Conservation (phyloP, 1,140 invertebrate species). For the Drosophila littoralis region DNA sequence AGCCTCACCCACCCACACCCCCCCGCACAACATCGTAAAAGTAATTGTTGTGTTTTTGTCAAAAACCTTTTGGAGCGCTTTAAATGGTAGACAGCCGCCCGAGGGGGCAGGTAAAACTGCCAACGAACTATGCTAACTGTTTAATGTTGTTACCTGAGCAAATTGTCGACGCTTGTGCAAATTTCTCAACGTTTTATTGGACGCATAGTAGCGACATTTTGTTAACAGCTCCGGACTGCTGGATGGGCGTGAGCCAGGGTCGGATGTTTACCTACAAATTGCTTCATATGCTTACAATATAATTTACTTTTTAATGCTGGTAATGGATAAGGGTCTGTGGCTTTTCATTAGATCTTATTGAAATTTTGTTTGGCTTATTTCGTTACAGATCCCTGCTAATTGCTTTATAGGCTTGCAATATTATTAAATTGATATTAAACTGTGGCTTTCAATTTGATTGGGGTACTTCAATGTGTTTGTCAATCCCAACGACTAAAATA, state of each 20-base stretch:
- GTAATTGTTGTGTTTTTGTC: conserved; percentile 82
- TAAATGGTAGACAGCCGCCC: conserved; percentile 63
- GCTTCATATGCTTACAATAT: conserved; percentile 65
- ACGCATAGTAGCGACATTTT: conserved; percentile 41
- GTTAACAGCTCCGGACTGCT: conserved; percentile 27
- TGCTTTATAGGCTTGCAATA: conserved; percentile 15
- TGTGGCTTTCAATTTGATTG: conserved; percentile 14
- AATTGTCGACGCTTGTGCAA: conserved; percentile 80
- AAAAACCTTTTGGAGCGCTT: conserved; percentile 71
- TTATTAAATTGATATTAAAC: conserved; percentile 15
- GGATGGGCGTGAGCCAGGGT: conserved; percentile 5
- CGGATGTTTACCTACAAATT: conserved; percentile 61
- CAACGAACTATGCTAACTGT: conserved; percentile 79
- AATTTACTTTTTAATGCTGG: conserved; percentile 46
- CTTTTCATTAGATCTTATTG: conserved; percentile 9
- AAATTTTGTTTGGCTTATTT: conserved; percentile 4
- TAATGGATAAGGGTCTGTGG: conserved; percentile 21
- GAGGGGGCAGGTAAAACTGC: conserved; percentile 50
- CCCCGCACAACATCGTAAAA: conserved; percentile 65
- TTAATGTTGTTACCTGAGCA: conserved; percentile 80
- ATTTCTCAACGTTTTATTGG: conserved; percentile 77
- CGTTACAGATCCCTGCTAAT: conserved; percentile 14
- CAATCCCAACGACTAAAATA: background rate
- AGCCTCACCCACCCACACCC: background rate
- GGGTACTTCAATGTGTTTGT: background rate